A percentile compares a stretch with the other conserved stretches of the same genome.
phyloP scores from a whole-genome alignment of 2,888 invertebrate genomes.

The Globia sparganii region DNA sequence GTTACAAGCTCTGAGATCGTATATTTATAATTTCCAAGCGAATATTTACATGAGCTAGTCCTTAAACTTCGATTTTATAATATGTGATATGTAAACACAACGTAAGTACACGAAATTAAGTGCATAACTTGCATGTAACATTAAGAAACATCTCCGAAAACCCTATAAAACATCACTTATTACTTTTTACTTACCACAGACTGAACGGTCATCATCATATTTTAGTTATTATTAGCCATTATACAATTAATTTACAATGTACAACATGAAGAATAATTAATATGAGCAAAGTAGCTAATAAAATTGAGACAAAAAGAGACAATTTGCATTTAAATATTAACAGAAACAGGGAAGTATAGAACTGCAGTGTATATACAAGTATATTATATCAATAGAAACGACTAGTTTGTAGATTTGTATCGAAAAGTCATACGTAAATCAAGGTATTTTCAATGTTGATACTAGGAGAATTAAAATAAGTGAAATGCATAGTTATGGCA shows the following conservation, averaged over 20 bases:
- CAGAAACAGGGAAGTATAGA: slow-evolving; percentile 50
- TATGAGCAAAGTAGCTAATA: slow-evolving; percentile 48
- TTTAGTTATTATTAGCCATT: slow-evolving; percentile 63
- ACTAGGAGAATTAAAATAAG: slow-evolving; percentile 35
- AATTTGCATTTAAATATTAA: slow-evolving; percentile 49
- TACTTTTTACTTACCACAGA: slow-evolving; percentile 70
- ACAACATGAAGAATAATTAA: slow-evolving; percentile 57
- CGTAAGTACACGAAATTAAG: slow-evolving; percentile 78
- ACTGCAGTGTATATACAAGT: slow-evolving; percentile 54
- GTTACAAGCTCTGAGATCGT: slow-evolving; percentile 72
- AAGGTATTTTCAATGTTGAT: slow-evolving; percentile 47
- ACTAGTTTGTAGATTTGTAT: slow-evolving; percentile 63
- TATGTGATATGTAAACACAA: slow-evolving; percentile 81
- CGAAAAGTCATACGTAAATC: slow-evolving; percentile 50
- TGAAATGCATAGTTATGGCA: slow-evolving; percentile 57
- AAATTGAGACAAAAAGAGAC: slow-evolving; percentile 47
- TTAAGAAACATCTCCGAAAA: slow-evolving; percentile 75
- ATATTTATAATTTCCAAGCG: slow-evolving; percentile 71
- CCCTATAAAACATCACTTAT: slow-evolving; percentile 72
- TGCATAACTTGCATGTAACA: slow-evolving; percentile 72
- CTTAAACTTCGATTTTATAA: slow-evolving; percentile 70
- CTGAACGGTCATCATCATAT: slow-evolving; percentile 66
- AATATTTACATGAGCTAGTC: slow-evolving; percentile 75
- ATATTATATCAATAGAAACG: slow-evolving; percentile 52
- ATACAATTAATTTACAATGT: slow-evolving; percentile 74